phyloP scores from a whole-genome alignment of 1,140 invertebrate species.

The Dendroctonus ponderosae region DNA sequence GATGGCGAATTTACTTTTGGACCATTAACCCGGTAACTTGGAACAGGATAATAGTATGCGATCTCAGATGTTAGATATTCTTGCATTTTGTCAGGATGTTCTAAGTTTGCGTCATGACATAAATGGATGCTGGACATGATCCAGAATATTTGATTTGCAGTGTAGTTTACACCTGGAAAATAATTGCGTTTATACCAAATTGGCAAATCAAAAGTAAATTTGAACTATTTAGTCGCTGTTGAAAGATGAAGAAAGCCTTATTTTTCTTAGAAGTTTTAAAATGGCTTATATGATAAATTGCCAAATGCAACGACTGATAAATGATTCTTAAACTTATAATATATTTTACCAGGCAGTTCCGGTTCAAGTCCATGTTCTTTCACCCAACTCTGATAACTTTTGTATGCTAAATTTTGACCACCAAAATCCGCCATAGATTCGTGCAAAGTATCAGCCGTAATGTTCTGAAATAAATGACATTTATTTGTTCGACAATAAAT shows the following conservation, averaged over 20 bases:
- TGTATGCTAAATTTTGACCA: slow-evolving; percentile 84
- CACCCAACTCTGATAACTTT: slow-evolving; percentile 73
- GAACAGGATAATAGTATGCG: background rate
- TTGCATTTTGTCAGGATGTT: background rate
- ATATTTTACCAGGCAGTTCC: slow-evolving; percentile 43
- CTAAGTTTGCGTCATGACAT: background rate
- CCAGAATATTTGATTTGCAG: slow-evolving; percentile 1
- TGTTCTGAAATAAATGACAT: too few species aligned
- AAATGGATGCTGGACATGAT: background rate
- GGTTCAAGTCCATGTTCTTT: slow-evolving; percentile 62
- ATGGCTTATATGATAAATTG: too few species aligned
- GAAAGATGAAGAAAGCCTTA: too few species aligned
- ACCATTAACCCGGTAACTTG: background rate
- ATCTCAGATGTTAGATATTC: background rate
- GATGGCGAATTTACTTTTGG: background rate
- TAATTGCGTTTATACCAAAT: background rate
- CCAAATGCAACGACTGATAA: too few species aligned
- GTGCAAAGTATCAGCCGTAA: too few species aligned
- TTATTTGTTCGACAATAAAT: too few species aligned
- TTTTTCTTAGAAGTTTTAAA: too few species aligned
- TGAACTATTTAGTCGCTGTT: too few species aligned
- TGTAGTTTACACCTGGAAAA: background rate
- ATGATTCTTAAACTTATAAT: background rate
- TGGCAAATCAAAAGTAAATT: too few species aligned
- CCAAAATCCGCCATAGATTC: slow-evolving; percentile 70